These are phyloP conservation scores for Cryptophagus acutangulus DNA, from an alignment of 2,888 invertebrate species.

Conservation along the genomic window DNA sequence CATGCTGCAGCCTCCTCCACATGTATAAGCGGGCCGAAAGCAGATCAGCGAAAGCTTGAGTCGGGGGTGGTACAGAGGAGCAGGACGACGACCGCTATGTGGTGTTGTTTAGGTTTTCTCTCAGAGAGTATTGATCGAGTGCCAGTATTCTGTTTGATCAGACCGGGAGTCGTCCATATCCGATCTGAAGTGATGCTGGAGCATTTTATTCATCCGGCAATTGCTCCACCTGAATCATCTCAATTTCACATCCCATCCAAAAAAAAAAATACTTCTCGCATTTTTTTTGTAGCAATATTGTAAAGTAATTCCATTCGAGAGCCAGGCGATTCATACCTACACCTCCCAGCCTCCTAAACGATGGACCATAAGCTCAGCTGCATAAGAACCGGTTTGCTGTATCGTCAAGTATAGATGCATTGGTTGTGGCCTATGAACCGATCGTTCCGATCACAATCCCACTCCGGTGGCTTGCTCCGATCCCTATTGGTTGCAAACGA, in stretches of 20 bases:
- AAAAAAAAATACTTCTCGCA: too few species aligned
- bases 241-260: too few species aligned
- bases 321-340: too few species aligned
- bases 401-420: conserved; percentile 37
- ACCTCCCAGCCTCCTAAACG: conserved; percentile 3
- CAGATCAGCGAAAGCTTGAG: neutral
- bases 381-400: conserved; percentile 28
- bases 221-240: too few species aligned
- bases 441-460: conserved; percentile 38
- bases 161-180: conserved; percentile 35
- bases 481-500: conserved; percentile 52
- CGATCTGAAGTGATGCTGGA: conserved; percentile 3
- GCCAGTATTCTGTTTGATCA: conserved; percentile 36
- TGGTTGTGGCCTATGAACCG: conserved; percentile 40
- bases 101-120: conserved; percentile 40
- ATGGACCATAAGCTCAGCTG: conserved; percentile 4
- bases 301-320: too few species aligned
- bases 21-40: conserved; percentile 5
- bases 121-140: conserved; percentile 35
- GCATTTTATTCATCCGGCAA: neutral
- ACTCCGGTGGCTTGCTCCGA: conserved; percentile 17
- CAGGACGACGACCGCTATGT: conserved; percentile 30
- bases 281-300: too few species aligned
- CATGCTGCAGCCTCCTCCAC: neutral
- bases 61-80: conserved; percentile 6